Percentiles rank a stretch among this genome's conserved stretches.
These are phyloP conservation scores for Holacanthus passer DNA, from an alignment of 2,113 vertebrate genomes.

Conservation along the genomic window DNA sequence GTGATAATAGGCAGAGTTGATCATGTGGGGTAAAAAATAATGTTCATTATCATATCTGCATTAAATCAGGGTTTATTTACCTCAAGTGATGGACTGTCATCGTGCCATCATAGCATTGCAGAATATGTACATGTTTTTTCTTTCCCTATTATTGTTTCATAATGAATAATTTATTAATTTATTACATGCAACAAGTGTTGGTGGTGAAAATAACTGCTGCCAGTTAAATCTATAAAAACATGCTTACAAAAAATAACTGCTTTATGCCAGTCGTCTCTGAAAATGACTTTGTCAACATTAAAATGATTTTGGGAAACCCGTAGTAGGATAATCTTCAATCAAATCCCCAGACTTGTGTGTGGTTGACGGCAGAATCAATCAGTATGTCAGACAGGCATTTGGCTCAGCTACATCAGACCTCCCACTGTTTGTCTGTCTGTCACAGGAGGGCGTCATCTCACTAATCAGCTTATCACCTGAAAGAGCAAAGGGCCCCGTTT, in stretches of 20 bases:
- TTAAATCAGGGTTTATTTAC: neutral
- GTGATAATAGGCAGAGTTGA: neutral
- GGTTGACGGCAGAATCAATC: constrained; percentile 22
- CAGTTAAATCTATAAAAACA: constrained; percentile 10
- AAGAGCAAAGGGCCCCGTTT: constrained; percentile 41
- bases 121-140: neutral
- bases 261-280: neutral
- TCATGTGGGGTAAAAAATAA: neutral
- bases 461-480: constrained; percentile 73
- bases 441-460: constrained; percentile 35
- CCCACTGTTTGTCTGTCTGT: constrained; percentile 35
- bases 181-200: neutral
- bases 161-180: constrained; percentile 9
- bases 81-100: neutral
- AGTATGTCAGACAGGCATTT: constrained; percentile 24
- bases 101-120: neutral
- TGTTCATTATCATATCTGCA: neutral
- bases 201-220: neutral
- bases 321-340: constrained; percentile 31
- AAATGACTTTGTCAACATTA: neutral
- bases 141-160: neutral
- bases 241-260: neutral
- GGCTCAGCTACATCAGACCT: constrained; percentile 41
- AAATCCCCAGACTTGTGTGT: neutral
- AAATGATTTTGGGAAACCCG: neutral